These are phyloP conservation scores for Pelodytes ibericus DNA, from an alignment of 2,797 vertebrate genomes.

Conservation along the genomic window DNA sequence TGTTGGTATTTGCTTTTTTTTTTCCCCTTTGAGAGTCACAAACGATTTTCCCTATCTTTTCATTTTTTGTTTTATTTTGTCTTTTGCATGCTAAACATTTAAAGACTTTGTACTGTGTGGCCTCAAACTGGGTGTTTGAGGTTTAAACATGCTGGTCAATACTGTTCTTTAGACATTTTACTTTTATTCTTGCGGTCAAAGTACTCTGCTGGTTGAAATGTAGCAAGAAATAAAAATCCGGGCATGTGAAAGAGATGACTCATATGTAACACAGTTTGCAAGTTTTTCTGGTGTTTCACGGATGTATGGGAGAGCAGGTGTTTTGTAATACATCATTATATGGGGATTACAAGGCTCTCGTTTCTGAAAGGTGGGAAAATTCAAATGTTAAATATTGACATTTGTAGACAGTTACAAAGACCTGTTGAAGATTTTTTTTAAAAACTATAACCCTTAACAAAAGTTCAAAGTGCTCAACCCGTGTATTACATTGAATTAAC, in stretches of 20 bases:
- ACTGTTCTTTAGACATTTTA: neutral
- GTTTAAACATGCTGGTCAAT: slow-evolving; percentile 3
- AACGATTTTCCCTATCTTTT: neutral
- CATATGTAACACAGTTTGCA: neutral
- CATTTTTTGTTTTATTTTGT: neutral
- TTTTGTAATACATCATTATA: too few species aligned
- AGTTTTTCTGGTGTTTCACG: neutral
- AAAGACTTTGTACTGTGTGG: neutral
- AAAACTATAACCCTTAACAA: too few species aligned
- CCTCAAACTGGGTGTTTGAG: neutral
- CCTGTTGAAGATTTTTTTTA: too few species aligned
- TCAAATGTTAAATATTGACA: too few species aligned
- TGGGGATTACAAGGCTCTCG: too few species aligned
- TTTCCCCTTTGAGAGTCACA: neutral
- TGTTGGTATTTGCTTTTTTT: neutral
- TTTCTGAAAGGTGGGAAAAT: too few species aligned
- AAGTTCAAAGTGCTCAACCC: too few species aligned
- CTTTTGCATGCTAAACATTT: neutral
- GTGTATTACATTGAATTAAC: too few species aligned
- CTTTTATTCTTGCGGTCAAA: neutral
- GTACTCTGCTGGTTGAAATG: neutral
- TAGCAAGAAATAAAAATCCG: neutral
- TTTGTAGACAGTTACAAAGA: too few species aligned
- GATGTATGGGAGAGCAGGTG: too few species aligned
- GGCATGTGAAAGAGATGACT: neutral